phyloP scores from a whole-genome alignment of 2,888 invertebrate species.

The Encarsia formosa region DNA sequence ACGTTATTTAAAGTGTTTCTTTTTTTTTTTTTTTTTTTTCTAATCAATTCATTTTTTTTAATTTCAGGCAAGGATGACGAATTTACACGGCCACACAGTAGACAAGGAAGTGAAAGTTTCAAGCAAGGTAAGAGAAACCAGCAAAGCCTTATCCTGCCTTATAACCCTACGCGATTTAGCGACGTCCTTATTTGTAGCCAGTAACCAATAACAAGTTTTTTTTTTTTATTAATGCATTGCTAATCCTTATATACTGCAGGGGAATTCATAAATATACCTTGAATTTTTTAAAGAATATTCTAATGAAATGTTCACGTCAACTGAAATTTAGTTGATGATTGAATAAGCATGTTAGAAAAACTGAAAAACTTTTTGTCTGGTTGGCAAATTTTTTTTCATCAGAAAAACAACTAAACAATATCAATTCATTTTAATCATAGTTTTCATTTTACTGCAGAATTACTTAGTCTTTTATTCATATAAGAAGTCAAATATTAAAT shows the following conservation, averaged over 20 bases:
- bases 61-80: constrained; percentile 48
- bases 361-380: no score
- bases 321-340: no score
- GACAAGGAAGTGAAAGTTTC: constrained; percentile 48
- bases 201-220: constrained; percentile 28
- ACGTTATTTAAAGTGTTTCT: no score
- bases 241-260: constrained; percentile 24
- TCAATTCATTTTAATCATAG: no score
- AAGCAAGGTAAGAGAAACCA: constrained; percentile 46
- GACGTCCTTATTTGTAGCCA: constrained; percentile 28
- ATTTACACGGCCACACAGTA: constrained; percentile 50
- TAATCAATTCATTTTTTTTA: constrained; percentile 4
- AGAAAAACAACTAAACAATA: no score
- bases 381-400: no score
- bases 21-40: no score
- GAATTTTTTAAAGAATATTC: not conserved
- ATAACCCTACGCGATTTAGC: constrained; percentile 33
- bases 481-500: no score
- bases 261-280: constrained; percentile 8
- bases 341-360: no score
- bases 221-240: constrained; percentile 21
- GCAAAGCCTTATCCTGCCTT: constrained; percentile 27
- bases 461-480: no score
- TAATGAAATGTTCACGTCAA: no score
- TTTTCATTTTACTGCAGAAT: no score